Conservation (phyloP, 2,113 vertebrate species). For the Protobothrops flavoviridis region DNA sequence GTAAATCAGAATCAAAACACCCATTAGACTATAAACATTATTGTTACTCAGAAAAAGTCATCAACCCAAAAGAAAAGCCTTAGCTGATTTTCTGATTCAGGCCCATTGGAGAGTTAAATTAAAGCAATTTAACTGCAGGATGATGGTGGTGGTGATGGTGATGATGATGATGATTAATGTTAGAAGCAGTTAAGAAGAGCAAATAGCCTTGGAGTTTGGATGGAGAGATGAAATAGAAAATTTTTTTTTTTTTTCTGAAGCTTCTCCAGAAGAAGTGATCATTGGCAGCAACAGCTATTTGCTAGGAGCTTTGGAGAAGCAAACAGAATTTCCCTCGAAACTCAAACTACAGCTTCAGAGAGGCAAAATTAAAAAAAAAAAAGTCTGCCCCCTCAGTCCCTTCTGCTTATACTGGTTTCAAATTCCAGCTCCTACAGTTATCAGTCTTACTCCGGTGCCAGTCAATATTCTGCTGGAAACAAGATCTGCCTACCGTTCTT, state of each 20-base stretch:
- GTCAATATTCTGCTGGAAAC: slow-evolving; percentile 73
- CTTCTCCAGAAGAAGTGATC: not conserved
- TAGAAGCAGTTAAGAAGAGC: not conserved
- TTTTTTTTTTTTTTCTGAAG: too few relatives aligned
- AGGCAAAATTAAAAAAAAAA: not conserved
- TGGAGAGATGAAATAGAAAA: not conserved
- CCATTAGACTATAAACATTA: not conserved
- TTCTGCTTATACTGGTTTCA: slow-evolving; percentile 62
- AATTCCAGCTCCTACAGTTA: slow-evolving; percentile 73
- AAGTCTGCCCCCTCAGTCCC: not conserved
- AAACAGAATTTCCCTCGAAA: not conserved
- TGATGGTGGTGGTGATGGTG: not conserved
- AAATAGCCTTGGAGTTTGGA: not conserved
- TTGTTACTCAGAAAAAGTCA: not conserved
- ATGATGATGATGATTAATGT: not conserved
- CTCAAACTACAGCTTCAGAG: not conserved
- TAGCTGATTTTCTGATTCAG: not conserved
- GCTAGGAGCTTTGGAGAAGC: not conserved
- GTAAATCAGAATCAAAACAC: not conserved
- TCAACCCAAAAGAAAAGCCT: not conserved
- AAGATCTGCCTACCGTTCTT: slow-evolving; percentile 65
- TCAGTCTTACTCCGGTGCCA: slow-evolving; percentile 74
- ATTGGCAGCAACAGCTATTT: not conserved
- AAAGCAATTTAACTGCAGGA: not conserved
- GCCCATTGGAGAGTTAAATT: not conserved